A percentile compares a stretch with the other conserved stretches of the same genome.
phyloP scores from a whole-genome alignment of 1,140 invertebrate genomes.

The Drosophila miranda region DNA sequence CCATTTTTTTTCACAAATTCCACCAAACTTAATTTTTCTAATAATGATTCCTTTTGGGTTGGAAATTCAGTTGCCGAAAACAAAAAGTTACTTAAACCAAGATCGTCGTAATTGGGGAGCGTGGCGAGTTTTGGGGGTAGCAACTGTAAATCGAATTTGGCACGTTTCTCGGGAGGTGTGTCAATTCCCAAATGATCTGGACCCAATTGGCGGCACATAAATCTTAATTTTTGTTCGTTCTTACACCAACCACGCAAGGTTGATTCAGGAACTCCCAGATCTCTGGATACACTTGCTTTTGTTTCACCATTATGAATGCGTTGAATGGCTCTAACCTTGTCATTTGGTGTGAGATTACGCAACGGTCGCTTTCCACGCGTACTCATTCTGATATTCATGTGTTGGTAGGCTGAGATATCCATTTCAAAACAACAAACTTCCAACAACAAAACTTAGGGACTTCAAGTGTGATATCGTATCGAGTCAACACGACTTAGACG shows the following conservation, averaged over 20 bases:
- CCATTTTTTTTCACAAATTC: conserved; percentile 71
- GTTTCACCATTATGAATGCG: conserved; percentile 91
- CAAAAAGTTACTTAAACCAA: conserved; percentile 64
- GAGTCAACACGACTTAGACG: conserved; percentile 6
- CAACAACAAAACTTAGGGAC: conserved; percentile 84
- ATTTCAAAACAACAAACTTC: conserved; percentile 67
- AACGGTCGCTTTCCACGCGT: conserved; percentile 88
- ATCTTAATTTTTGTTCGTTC: conserved; percentile 89
- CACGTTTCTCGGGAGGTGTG: conserved; percentile 83
- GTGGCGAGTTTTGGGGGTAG: conserved; percentile 70
- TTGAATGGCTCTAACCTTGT: conserved; percentile 90
- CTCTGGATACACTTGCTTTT: conserved; percentile 90
- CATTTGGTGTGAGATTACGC: conserved; percentile 87
- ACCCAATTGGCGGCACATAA: conserved; percentile 87
- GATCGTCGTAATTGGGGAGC: conserved; percentile 62
- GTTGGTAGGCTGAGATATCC: conserved; percentile 80
- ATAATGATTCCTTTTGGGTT: conserved; percentile 57
- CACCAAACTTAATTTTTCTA: conserved; percentile 66
- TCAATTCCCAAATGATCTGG: conserved; percentile 83
- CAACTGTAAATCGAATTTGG: conserved; percentile 68
- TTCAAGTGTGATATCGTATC: conserved; percentile 71
- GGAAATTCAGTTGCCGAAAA: conserved; percentile 55
- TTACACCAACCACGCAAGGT: conserved; percentile 93
- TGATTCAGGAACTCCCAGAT: conserved; percentile 92
- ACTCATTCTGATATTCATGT: conserved; percentile 82